Conservation (phyloP, 1,140 invertebrate species). For the Laupala kohalensis region DNA sequence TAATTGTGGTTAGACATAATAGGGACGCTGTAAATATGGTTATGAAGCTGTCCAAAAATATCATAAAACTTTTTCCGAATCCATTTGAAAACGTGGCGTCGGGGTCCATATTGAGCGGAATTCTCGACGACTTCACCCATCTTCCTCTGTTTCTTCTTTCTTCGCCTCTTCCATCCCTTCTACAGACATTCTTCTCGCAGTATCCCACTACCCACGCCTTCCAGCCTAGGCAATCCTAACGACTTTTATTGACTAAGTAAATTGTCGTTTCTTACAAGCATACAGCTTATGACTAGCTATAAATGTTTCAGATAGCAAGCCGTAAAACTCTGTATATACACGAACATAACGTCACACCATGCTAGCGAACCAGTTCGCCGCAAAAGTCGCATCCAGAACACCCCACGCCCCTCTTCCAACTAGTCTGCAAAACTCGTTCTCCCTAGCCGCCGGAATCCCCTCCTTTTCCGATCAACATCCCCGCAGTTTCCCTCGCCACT, state of each 20-base stretch:
- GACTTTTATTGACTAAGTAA: not conserved
- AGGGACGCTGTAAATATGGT: not conserved
- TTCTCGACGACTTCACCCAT: not conserved
- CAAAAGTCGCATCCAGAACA: not conserved
- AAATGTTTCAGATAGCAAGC: not conserved
- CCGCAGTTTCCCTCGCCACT: not conserved
- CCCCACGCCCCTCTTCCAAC: not conserved
- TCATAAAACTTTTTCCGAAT: not conserved
- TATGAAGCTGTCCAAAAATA: not conserved
- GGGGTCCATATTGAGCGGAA: not conserved
- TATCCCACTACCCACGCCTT: no score
- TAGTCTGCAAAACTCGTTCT: not conserved
- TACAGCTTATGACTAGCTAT: not conserved
- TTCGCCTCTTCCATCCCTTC: not conserved
- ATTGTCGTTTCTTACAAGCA: not conserved
- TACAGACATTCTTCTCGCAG: not conserved
- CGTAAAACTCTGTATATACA: not conserved
- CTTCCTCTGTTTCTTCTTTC: no score
- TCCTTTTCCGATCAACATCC: not conserved
- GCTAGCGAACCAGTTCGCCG: not conserved
- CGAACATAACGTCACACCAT: not conserved
- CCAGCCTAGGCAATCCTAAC: not conserved
- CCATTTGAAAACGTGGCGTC: not conserved
- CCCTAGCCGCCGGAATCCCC: not conserved
- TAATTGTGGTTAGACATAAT: not conserved